These are phyloP conservation scores for Seriola dumerili DNA, from an alignment of 2,113 vertebrate species.

Conservation along the genomic window DNA sequence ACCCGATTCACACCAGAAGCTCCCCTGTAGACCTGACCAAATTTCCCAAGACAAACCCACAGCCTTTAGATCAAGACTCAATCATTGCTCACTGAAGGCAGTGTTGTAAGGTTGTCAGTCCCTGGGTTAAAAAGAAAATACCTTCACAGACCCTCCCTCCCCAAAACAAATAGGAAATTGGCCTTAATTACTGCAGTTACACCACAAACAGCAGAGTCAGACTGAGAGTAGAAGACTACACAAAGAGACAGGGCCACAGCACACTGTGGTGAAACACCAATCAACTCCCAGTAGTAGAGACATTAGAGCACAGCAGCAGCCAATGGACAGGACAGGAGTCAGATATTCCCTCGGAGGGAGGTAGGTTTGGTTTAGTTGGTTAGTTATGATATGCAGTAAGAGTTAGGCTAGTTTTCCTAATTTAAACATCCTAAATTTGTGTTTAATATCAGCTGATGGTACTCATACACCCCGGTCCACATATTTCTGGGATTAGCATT, in stretches of 20 bases:
- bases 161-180: background rate
- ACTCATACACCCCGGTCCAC: too few relatives aligned
- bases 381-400: conserved; percentile 21
- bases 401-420: background rate
- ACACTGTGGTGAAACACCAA: background rate
- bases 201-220: background rate
- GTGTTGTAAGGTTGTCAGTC: background rate
- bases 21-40: conserved; percentile 9
- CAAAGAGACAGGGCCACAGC: background rate
- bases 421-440: background rate
- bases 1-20: conserved; percentile 50
- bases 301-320: background rate
- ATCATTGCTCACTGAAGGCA: background rate
- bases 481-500: background rate
- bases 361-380: conserved; percentile 25
- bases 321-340: background rate
- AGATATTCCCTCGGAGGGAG: background rate
- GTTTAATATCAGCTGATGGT: background rate
- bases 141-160: background rate
- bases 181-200: background rate
- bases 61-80: background rate
- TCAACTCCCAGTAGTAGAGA: background rate
- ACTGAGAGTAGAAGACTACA: background rate
- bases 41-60: background rate
- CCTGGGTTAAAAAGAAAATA: background rate